These are phyloP conservation scores for Trachymyrmex cornetzi DNA, from an alignment of 1,140 invertebrate genomes.

Conservation along the genomic window DNA sequence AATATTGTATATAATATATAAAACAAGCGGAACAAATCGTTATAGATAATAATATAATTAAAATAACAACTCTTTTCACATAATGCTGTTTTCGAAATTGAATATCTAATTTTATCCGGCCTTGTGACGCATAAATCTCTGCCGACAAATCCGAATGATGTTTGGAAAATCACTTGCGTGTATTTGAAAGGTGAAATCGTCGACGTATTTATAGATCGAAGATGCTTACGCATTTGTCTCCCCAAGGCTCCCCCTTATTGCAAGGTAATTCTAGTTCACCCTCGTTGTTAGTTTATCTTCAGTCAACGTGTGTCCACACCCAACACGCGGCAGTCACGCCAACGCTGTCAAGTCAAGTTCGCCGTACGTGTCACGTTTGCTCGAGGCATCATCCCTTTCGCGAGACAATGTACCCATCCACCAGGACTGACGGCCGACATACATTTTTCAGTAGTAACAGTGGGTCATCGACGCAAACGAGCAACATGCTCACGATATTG, in stretches of 20 bases:
- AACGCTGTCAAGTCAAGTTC: conserved; percentile 79
- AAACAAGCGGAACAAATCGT: not conserved
- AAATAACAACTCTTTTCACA: not conserved
- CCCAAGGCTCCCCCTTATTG: conserved; percentile 20
- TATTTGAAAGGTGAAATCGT: not conserved
- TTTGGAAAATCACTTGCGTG: conserved; percentile 25
- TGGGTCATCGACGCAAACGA: conserved; percentile 34
- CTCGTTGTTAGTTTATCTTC: conserved; percentile 74
- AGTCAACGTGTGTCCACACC: conserved; percentile 81
- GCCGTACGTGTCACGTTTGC: conserved; percentile 81
- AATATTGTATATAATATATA: no score
- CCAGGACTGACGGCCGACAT: conserved; percentile 9
- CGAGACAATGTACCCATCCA: conserved; percentile 74
- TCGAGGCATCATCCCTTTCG: conserved; percentile 79
- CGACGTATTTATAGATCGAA: conserved; percentile 45
- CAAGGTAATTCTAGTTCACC: conserved; percentile 62
- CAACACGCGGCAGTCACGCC: conserved; percentile 85
- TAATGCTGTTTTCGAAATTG: not conserved
- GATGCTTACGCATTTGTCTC: conserved; percentile 18
- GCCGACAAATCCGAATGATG: not conserved
- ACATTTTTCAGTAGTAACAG: conserved; percentile 59
- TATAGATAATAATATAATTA: not conserved
- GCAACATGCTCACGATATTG: conserved; percentile 4
- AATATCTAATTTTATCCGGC: not conserved
- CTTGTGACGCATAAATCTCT: not conserved